Evolutionary conservation across 2,888 invertebrate species (phyloP).

Genomic region (Tillus elongatus): DNA sequence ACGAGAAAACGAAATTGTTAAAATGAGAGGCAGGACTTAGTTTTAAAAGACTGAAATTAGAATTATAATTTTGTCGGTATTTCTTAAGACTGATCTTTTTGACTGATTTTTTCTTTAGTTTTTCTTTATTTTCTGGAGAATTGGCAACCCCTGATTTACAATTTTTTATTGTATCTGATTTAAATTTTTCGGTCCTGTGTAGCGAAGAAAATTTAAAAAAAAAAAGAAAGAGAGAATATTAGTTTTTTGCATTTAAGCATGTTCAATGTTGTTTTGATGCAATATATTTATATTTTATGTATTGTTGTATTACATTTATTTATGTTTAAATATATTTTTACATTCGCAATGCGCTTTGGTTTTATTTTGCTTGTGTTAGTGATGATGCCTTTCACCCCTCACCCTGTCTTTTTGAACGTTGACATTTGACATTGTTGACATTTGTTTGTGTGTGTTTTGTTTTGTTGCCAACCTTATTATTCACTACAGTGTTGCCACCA

Average conservation of each 20-base stretch:
- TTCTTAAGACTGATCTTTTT: slow-evolving; percentile 36
- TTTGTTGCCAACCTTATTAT: neutral
- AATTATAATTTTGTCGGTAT: slow-evolving; percentile 29
- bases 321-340: slow-evolving; percentile 46
- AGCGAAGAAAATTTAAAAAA: slow-evolving; percentile 20
- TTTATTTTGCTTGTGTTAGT: slow-evolving; percentile 38
- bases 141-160: slow-evolving; percentile 42
- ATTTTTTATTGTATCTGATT: slow-evolving; percentile 5
- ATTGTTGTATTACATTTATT: slow-evolving; percentile 44
- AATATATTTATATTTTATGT: slow-evolving; percentile 45
- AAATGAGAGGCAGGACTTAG: slow-evolving; percentile 38
- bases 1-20: no score
- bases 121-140: slow-evolving; percentile 23
- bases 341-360: slow-evolving; percentile 43
- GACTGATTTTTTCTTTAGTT: slow-evolving; percentile 42
- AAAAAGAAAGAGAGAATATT: slow-evolving; percentile 32
- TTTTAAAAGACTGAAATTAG: slow-evolving; percentile 25
- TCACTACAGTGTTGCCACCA: slow-evolving; percentile 35
- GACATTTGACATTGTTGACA: slow-evolving; percentile 1
- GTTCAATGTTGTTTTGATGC: slow-evolving; percentile 44
- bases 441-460: neutral
- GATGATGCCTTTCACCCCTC: slow-evolving; percentile 1
- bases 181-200: slow-evolving; percentile 29
- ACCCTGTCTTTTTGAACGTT: neutral
- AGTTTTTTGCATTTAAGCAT: slow-evolving; percentile 42